Evolutionary conservation across 1,140 invertebrate genomes (phyloP).

Genomic region (Drosophila parabipectinata): DNA sequence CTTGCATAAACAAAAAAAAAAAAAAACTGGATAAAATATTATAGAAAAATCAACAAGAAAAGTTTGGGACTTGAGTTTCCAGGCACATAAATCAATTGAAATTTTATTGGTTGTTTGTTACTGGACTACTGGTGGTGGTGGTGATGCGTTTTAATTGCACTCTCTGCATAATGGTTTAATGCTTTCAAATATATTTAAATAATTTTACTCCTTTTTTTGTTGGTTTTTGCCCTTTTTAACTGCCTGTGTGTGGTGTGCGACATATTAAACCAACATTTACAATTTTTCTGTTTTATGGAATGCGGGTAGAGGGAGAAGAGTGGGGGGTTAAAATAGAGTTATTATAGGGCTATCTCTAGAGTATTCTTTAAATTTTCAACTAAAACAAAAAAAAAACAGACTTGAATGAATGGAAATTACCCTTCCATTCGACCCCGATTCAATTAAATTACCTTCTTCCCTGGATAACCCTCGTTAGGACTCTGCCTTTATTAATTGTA

Average conservation of each 20-base stretch:
- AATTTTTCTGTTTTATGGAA: constrained; percentile 15
- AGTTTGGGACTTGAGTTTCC: not conserved
- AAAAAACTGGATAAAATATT: not conserved
- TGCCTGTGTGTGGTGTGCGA: constrained; percentile 20
- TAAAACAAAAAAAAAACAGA: too few relatives aligned
- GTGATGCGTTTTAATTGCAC: constrained; percentile 56
- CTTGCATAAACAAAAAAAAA: not conserved
- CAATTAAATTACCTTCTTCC: too few relatives aligned
- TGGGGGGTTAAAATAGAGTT: not conserved
- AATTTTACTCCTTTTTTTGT: constrained; percentile 19
- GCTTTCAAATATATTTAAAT: constrained; percentile 26
- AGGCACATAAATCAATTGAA: constrained; percentile 68
- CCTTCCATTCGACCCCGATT: too few relatives aligned
- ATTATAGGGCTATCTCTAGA: too few relatives aligned
- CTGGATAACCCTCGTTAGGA: not conserved
- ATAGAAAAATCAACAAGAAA: constrained; percentile 9
- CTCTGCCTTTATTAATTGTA: constrained; percentile 30
- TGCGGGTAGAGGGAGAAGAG: constrained; percentile 10
- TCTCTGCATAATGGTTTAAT: constrained; percentile 36
- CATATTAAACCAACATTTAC: constrained; percentile 41
- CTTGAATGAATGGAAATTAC: too few relatives aligned
- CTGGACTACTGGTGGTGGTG: too few relatives aligned
- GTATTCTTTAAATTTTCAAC: too few relatives aligned
- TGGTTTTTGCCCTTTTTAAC: constrained; percentile 4
- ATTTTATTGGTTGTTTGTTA: constrained; percentile 57